A percentile compares a stretch with the other conserved stretches of the same genome.
These are phyloP conservation scores for Pelobates cultripes DNA, from an alignment of 2,797 vertebrate genomes.

Conservation along the genomic window DNA sequence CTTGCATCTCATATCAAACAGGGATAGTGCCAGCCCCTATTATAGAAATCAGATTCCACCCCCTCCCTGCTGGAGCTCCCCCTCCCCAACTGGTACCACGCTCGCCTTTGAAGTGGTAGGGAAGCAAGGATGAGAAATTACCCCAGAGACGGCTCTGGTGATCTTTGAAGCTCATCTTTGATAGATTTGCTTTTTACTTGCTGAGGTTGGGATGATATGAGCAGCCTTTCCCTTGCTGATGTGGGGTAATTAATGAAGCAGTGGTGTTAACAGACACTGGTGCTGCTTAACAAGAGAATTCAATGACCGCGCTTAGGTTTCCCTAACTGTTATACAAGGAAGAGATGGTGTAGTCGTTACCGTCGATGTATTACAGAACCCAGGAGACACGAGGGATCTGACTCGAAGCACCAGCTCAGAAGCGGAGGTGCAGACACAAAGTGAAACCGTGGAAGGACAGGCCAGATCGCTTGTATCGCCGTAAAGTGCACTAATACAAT, in stretches of 20 bases:
- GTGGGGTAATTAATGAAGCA: constrained; percentile 78
- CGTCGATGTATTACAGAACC: constrained; percentile 21
- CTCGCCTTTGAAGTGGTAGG: constrained; percentile 92
- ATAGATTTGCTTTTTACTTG: constrained; percentile 81
- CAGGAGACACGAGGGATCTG: constrained; percentile 3
- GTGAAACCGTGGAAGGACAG: neutral
- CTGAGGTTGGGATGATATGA: constrained; percentile 71
- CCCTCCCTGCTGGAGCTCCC: constrained; percentile 63
- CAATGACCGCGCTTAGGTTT: constrained; percentile 54
- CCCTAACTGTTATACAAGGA: constrained; percentile 49
- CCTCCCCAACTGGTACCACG: constrained; percentile 78
- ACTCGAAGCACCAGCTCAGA: neutral
- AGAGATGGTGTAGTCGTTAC: constrained; percentile 35
- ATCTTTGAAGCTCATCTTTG: constrained; percentile 99
- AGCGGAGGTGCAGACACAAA: neutral
- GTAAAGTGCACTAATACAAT: no score
- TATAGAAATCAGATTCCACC: constrained; percentile 87
- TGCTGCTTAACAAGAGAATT: constrained; percentile 67
- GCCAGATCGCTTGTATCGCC: no score
- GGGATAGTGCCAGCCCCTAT: constrained; percentile 95
- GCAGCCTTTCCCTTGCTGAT: constrained; percentile 70
- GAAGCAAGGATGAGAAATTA: constrained; percentile 92
- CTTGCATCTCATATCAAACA: constrained; percentile 96
- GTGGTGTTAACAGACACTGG: constrained; percentile 70
- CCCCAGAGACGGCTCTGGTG: constrained; percentile 90